Evolutionary conservation across 2,797 vertebrate species (phyloP).

Genomic region (Sylvia borin): DNA sequence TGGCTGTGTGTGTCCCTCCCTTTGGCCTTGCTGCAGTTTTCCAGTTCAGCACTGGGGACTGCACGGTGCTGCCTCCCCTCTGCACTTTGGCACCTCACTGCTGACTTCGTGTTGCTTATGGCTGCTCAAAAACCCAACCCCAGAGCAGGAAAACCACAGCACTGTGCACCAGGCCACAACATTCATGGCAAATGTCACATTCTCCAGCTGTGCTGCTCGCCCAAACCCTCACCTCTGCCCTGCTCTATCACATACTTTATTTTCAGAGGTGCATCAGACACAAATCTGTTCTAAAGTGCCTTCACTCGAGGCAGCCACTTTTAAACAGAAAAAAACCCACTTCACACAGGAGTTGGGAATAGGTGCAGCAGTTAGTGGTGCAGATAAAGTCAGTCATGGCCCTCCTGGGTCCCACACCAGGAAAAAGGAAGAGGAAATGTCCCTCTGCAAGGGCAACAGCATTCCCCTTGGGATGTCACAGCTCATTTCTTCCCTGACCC

Average conservation of each 20-base stretch:
- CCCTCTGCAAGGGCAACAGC: background rate
- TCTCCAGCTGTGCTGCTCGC: background rate
- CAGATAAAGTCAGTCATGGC: background rate
- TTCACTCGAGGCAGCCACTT: background rate
- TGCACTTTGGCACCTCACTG: background rate
- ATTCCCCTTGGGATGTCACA: background rate
- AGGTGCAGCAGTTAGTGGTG: background rate
- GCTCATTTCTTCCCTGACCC: background rate
- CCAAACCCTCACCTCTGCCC: background rate
- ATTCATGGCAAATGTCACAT: fast-evolving
- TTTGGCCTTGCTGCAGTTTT: background rate
- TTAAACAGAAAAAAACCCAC: background rate
- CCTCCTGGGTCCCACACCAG: background rate
- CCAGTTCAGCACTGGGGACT: background rate
- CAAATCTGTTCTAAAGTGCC: background rate
- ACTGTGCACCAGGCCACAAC: background rate
- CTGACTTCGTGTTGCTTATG: background rate
- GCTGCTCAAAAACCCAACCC: background rate
- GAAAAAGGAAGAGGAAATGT: background rate
- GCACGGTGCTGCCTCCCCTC: background rate
- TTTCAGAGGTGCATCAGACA: background rate
- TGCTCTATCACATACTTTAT: background rate
- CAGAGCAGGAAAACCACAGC: background rate
- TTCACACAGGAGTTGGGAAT: background rate
- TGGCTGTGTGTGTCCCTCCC: fast-evolving